Evolutionary conservation across 2,797 vertebrate genomes (phyloP).

Genomic region (Pipistrellus kuhlii): DNA sequence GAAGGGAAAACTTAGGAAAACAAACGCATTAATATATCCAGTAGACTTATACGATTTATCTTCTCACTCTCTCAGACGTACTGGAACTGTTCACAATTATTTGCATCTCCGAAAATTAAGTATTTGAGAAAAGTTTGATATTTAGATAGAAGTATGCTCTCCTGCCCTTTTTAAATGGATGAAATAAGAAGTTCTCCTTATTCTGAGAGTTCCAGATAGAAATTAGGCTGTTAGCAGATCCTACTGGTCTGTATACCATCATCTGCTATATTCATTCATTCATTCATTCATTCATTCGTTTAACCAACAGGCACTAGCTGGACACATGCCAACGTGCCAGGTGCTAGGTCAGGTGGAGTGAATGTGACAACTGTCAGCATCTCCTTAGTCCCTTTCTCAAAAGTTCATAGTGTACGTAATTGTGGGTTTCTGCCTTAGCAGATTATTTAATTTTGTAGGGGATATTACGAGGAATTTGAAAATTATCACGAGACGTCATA

Average conservation of each 20-base stretch:
- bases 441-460: neutral
- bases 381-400: neutral
- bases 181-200: neutral
- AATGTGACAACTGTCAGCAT: neutral
- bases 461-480: neutral
- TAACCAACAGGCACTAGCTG: fast-evolving
- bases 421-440: neutral
- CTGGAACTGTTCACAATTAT: neutral
- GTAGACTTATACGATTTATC: neutral
- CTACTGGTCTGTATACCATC: neutral
- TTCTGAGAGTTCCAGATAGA: neutral
- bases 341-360: neutral
- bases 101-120: neutral
- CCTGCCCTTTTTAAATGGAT: neutral
- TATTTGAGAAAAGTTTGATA: neutral
- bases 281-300: neutral
- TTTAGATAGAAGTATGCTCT: neutral
- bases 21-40: neutral
- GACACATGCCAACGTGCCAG: neutral
- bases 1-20: neutral
- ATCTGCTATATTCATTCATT: neutral
- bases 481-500: neutral
- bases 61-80: neutral
- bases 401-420: neutral
- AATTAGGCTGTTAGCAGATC: neutral